A percentile compares a stretch with the other conserved stretches of the same genome.
Conservation (phyloP, 2,113 vertebrate genomes). For the Cepphus grylle region DNA sequence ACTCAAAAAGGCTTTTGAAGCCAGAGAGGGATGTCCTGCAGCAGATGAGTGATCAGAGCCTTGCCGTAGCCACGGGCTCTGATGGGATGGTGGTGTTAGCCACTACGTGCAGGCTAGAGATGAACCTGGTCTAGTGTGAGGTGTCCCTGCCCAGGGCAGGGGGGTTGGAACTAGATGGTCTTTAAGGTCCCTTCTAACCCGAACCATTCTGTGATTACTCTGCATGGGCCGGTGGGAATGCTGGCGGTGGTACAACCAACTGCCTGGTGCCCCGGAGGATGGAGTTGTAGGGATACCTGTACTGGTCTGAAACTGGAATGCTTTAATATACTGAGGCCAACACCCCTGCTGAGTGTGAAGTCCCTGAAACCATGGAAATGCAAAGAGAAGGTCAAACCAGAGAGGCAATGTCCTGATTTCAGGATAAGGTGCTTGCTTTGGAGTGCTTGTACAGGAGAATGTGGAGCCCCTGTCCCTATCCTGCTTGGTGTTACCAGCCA, state of each 20-base stretch:
- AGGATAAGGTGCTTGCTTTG: background rate
- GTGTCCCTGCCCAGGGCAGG: too few species aligned
- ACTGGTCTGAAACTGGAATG: background rate
- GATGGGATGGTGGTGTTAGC: background rate
- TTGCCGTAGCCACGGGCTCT: background rate
- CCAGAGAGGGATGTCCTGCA: background rate
- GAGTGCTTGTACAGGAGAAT: background rate
- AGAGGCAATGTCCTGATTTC: background rate
- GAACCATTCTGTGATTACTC: too few species aligned
- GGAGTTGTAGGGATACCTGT: background rate
- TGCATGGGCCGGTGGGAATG: background rate
- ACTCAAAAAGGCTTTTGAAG: background rate
- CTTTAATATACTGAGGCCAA: background rate
- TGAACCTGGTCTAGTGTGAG: too few species aligned
- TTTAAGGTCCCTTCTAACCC: too few species aligned
- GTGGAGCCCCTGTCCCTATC: background rate
- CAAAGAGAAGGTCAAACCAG: background rate
- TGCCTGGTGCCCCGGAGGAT: background rate
- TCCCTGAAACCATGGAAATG: background rate
- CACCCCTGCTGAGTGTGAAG: background rate
- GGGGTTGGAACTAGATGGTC: too few species aligned
- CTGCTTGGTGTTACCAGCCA: background rate
- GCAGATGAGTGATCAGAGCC: background rate
- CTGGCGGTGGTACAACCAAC: background rate
- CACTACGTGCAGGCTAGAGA: background rate